These are phyloP conservation scores for Xestia ashworthii DNA, from an alignment of 2,888 invertebrate genomes.

Conservation along the genomic window DNA sequence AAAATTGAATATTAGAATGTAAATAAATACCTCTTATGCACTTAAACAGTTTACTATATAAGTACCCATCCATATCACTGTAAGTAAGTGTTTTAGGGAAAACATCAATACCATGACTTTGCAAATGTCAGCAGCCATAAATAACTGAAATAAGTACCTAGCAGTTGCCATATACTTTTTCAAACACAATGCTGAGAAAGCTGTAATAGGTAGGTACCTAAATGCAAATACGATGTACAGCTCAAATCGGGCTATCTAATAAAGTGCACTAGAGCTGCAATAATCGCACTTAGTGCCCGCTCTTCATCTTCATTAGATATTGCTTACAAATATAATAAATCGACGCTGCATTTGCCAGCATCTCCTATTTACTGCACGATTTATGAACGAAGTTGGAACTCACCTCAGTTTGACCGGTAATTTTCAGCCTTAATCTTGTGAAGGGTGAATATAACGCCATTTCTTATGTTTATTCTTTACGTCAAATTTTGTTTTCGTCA, in stretches of 20 bases:
- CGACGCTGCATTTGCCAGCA: constrained; percentile 1
- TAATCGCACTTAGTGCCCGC: not conserved
- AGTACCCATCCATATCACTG: not conserved
- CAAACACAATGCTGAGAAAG: not conserved
- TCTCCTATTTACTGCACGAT: not conserved
- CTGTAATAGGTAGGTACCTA: not conserved
- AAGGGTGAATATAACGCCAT: constrained; percentile 49
- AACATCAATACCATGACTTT: not conserved
- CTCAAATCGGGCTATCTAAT: not conserved
- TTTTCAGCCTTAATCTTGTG: constrained; percentile 42
- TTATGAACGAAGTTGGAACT: constrained; percentile 43
- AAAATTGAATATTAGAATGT: constrained; percentile 32
- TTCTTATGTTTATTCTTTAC: constrained; percentile 10
- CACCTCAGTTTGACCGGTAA: constrained; percentile 45
- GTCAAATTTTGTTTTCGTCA: constrained; percentile 41
- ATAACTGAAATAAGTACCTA: not conserved
- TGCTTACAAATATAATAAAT: constrained; percentile 38
- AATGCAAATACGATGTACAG: not conserved
- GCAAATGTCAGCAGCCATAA: not conserved
- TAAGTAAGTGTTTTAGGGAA: not conserved
- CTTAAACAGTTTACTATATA: not conserved
- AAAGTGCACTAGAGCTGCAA: constrained; percentile 3
- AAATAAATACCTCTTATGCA: constrained; percentile 20
- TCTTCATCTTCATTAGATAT: constrained; percentile 29
- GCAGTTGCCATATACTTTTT: not conserved